phyloP scores from a whole-genome alignment of 37 sponge, comb jelly and placozoan genomes.

The Sycon ciliatum region DNA sequence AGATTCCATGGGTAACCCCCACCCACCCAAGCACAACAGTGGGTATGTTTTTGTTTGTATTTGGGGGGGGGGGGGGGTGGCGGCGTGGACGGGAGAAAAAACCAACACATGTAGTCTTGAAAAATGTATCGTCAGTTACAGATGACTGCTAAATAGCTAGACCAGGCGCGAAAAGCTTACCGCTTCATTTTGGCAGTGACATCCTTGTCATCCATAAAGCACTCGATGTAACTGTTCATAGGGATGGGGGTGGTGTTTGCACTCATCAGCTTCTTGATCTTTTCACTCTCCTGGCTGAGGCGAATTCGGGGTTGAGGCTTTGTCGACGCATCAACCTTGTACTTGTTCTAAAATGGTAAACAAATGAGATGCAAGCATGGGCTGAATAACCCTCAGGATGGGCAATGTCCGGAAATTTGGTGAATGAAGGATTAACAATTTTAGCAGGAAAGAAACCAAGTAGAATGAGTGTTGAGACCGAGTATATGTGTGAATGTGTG shows the following conservation, averaged over 20 bases:
- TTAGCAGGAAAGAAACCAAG: too few relatives aligned
- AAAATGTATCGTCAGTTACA: too few relatives aligned
- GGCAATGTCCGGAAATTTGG: too few relatives aligned
- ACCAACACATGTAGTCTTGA: neutral
- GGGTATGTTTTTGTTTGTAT: neutral
- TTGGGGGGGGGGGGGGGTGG: too few relatives aligned
- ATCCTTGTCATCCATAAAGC: slow-evolving; percentile 87
- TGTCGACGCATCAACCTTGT: slow-evolving; percentile 55
- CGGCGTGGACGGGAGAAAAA: too few relatives aligned
- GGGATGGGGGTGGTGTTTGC: slow-evolving; percentile 63
- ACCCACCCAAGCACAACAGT: neutral
- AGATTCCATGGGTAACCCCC: too few relatives aligned
- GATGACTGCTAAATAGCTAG: neutral
- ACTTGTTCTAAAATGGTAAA: slow-evolving; percentile 64
- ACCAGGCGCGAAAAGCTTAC: slow-evolving; percentile 29
- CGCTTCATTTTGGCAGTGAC: slow-evolving; percentile 61
- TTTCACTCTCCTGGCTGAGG: slow-evolving; percentile 78
- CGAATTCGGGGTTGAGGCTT: slow-evolving; percentile 44
- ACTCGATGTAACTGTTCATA: slow-evolving; percentile 81
- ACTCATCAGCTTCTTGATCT: slow-evolving; percentile 85
- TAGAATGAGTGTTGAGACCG: too few relatives aligned
- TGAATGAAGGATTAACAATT: too few relatives aligned
- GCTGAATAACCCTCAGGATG: too few relatives aligned
- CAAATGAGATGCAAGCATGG: too few relatives aligned
- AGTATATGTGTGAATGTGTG: too few relatives aligned